phyloP scores from a whole-genome alignment of 2,888 invertebrate species.

The Actias luna region DNA sequence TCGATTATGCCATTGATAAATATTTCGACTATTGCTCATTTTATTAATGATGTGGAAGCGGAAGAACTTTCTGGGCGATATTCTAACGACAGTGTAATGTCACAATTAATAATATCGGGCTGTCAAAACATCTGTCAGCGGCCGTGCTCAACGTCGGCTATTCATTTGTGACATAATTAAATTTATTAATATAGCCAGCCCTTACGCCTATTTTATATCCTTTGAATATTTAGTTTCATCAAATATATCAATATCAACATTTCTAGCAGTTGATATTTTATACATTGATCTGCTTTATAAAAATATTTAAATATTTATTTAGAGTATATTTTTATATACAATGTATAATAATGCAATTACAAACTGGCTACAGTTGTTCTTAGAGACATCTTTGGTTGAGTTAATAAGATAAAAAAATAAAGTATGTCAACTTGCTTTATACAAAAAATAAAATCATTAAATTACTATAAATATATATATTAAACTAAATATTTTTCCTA shows the following conservation, averaged over 20 bases:
- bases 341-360: not conserved
- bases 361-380: not conserved
- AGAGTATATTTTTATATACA: too few relatives aligned
- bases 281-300: not conserved
- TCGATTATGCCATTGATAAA: constrained; percentile 82
- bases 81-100: constrained; percentile 73
- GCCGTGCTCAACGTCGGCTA: constrained; percentile 44
- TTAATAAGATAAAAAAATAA: too few relatives aligned
- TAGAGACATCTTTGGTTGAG: not conserved
- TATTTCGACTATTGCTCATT: constrained; percentile 81
- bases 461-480: too few relatives aligned
- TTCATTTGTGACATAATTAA: constrained; percentile 64
- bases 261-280: not conserved
- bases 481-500: not conserved
- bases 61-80: constrained; percentile 70
- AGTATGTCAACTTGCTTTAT: too few relatives aligned
- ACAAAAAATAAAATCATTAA: too few relatives aligned
- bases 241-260: not conserved
- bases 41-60: constrained; percentile 80
- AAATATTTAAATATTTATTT: not conserved
- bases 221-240: not conserved
- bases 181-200: constrained; percentile 35
- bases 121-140: constrained; percentile 79
- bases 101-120: constrained; percentile 79
- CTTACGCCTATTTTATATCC: not conserved